Evolutionary conservation across 2,888 invertebrate species (phyloP), one percentile per base, ranked within the genome.

Genomic region (Cybosia mesomella): DNA sequence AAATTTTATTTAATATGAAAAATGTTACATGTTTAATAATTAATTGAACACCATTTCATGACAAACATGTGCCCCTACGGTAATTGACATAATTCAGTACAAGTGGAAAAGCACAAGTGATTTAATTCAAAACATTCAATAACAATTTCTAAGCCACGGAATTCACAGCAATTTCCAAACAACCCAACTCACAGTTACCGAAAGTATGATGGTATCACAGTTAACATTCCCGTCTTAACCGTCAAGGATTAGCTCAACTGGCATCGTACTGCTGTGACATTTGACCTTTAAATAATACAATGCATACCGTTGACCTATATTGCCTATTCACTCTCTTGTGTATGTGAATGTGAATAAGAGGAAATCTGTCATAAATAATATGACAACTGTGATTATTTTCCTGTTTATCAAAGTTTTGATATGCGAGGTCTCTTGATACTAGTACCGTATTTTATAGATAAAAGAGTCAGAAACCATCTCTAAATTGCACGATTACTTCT

Each of bases 191-290:
- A 58, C 70, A 77, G 73, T 73, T 73, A 71, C 70, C 70, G 67
- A 34, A 61, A 58, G 71, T 68, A 80, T 77, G 80, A 75, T 80
- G 76, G 59, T 62, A 70, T 58, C 68, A 73, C 63, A 74, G 57
- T 72, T 11, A 72, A 79, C 77, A 73, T 75, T 80, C 64, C 71
- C 65, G 68, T 73, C 74, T 75, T 72, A 77, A 69, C 71, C 74
- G 77, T 78, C 75, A 75, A 83, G 85, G 85, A 85, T 87, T 84
- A 87, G 85, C 84, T 83, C 79, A 81, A 83, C 84, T 89, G 89
- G 88, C 89, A 83, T 74, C 64, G 77, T 78, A 88, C 89, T 88
- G 86, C 68, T 74, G 64, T 80, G 76, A 77, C 79, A 73, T 75
- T 80, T 83, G 82, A 84, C 84, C 82, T 82, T 79, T 67, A 68